A percentile compares a stretch with the other conserved stretches of the same genome.
Conservation (phyloP, 2,888 invertebrate species). For the Frankliniella fusca region DNA sequence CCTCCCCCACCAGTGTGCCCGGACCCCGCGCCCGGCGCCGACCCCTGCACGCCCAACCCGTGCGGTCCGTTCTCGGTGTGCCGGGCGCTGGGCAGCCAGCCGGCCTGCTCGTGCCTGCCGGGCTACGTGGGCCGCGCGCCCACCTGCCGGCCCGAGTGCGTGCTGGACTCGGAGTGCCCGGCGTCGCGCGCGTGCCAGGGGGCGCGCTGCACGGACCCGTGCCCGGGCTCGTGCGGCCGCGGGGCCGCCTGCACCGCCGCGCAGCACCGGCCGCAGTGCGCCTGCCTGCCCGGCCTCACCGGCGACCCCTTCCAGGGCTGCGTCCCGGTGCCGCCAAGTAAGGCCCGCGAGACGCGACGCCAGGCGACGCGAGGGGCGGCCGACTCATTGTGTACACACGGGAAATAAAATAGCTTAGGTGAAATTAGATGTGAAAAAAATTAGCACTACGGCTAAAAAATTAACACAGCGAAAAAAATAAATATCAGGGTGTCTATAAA, state of each 20-base stretch:
- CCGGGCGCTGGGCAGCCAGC: conserved; percentile 39
- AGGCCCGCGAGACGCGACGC: neutral
- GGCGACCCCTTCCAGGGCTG: conserved; percentile 61
- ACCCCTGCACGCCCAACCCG: conserved; percentile 68
- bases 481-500: too few relatives aligned
- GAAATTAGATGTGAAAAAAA: too few relatives aligned
- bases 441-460: too few relatives aligned
- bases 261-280: conserved; percentile 60
- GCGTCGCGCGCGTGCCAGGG: conserved; percentile 52
- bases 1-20: neutral
- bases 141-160: conserved; percentile 46
- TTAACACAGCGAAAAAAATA: too few relatives aligned
- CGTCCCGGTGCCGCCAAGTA: conserved; percentile 47
- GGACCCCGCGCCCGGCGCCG: conserved; percentile 51
- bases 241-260: conserved; percentile 53
- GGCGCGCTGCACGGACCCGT: conserved; percentile 58
- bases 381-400: too few relatives aligned
- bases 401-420: too few relatives aligned
- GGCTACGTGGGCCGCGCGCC: conserved; percentile 46
- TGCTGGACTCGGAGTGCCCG: conserved; percentile 46
- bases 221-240: conserved; percentile 53
- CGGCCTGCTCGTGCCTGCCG: conserved; percentile 45
- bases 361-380: too few relatives aligned
- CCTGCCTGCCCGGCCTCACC: conserved; percentile 56
- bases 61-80: conserved; percentile 67